Base-by-base conservation (phyloP, 2,113 vertebrate genomes). In the Garra rufa region DNA sequence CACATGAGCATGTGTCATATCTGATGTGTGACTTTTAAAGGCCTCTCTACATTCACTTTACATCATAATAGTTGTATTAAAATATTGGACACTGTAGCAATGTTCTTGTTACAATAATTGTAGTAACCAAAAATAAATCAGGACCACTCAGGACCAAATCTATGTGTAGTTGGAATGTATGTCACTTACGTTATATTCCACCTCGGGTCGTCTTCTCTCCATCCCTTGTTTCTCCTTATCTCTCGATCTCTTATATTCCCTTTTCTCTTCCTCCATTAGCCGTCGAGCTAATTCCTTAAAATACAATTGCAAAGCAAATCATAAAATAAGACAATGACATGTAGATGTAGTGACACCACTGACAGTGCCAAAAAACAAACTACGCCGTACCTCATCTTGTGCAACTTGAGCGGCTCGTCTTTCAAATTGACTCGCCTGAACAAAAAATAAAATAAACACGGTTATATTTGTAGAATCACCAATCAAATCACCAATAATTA, bases 261-360 rank as follows among this genome's bases (percentile, higher is more conserved):
- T 96, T 88, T 97, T 97, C 89, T 99, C 97, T 90, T 97, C 96
- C 9, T 96, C 97, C 96, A 98, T 96, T 80, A 99, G 81, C 87
- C 95, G 92, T 9, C 97, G 95, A 75, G 97, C 98, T 0, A 98
- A 96, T 94, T 99, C 97, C 98, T 99, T 11, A 78, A 82, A 63
- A 11, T 15, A 8, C 21, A 59, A 8, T 69, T 7, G 24, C n/a
- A 73, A 38, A 15, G 38, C 5, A 15, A 30, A 43, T 52, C 6
- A 2, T 26, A 52, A 48, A 52, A 50, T 14, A n/a, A 24, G n/a
- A 14, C 7, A 76, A 30, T n/a, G n/a, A n/a, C n/a, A n/a, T n/a
- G n/a, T 41, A 34, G 19, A 41, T 6, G 8, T 30, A 28, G n/a
- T 3, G 3, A 48, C 43, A 71, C 13, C 41, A 10, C 15, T 38